A percentile compares a stretch with the other conserved stretches of the same genome.
Evolutionary conservation across 2,797 vertebrate species (phyloP).

Genomic region (Agapornis canus): DNA sequence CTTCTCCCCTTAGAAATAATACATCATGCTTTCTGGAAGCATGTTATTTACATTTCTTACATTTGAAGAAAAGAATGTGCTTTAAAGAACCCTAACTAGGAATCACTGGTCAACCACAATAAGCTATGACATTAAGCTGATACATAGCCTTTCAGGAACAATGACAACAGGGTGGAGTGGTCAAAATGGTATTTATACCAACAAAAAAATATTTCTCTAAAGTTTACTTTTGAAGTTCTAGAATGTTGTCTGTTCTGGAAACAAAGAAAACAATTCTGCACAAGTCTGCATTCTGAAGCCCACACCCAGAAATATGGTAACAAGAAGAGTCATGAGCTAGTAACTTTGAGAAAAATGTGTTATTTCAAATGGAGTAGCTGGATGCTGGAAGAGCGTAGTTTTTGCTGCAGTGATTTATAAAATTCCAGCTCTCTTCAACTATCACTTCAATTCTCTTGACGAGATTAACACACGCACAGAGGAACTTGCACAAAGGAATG

Average conservation of each 20-base stretch:
- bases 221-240: constrained; percentile 3
- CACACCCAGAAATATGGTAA: background rate
- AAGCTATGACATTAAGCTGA: background rate
- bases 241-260: background rate
- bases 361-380: background rate
- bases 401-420: background rate
- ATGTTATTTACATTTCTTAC: constrained; percentile 14
- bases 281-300: background rate
- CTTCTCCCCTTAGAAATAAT: background rate
- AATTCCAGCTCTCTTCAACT: background rate
- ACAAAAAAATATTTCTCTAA: background rate
- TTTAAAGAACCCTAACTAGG: background rate
- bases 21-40: background rate
- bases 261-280: constrained; percentile 18
- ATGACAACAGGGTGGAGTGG: background rate
- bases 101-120: constrained; percentile 20
- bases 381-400: background rate
- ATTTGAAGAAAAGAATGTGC: constrained; percentile 35
- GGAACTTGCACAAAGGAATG: background rate
- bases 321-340: background rate
- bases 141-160: constrained; percentile 25
- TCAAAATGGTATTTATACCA: constrained; percentile 22
- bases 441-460: background rate
- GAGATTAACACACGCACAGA: background rate
- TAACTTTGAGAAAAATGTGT: background rate